Conservation (phyloP, 2,797 vertebrate species). For the Sarcophilus harrisii region DNA sequence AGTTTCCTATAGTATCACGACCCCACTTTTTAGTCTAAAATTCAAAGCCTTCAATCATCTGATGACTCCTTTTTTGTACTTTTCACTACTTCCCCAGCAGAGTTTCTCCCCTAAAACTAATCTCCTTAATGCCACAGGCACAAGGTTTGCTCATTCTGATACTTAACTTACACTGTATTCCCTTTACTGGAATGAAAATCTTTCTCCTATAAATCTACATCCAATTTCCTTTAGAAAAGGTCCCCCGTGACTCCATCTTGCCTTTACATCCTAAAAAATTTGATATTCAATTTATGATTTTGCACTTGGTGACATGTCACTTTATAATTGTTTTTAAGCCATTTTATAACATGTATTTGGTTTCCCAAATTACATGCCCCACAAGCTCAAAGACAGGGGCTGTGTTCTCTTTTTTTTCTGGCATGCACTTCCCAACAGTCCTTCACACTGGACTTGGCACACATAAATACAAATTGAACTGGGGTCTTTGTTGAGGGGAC, state of each 20-base stretch:
- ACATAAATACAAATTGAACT: background rate
- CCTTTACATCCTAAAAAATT: background rate
- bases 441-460: background rate
- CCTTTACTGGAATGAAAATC: background rate
- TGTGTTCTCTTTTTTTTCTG: background rate
- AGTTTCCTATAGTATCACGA: background rate
- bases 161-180: background rate
- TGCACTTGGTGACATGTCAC: background rate
- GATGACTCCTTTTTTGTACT: accelerated
- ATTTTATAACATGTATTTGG: background rate
- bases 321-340: background rate
- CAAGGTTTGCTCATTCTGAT: background rate
- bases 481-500: background rate
- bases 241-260: background rate
- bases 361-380: background rate
- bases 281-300: background rate
- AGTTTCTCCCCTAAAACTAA: accelerated
- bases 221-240: background rate
- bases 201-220: background rate
- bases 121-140: background rate
- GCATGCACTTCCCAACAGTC: background rate
- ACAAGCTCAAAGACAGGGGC: background rate
- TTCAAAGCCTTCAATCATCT: background rate
- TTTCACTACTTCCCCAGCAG: background rate
- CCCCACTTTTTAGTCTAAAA: background rate